Evolutionary conservation across 1,140 invertebrate genomes (phyloP).

Genomic region (Phortica variegata): DNA sequence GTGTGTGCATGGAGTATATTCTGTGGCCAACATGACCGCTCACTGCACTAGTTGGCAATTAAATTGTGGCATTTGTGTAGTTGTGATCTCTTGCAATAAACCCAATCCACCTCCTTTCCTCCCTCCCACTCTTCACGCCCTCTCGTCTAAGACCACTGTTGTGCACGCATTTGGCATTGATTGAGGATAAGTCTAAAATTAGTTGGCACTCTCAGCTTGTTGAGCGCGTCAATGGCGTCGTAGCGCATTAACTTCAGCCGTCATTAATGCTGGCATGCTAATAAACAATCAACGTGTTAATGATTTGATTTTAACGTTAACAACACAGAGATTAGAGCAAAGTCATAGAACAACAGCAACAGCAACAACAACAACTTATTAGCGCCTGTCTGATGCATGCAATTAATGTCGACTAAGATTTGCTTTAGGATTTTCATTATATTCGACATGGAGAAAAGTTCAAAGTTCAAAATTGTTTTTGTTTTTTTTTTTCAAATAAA

Average conservation of each 20-base stretch:
- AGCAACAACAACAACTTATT: slow-evolving; percentile 31
- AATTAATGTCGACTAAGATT: slow-evolving; percentile 44
- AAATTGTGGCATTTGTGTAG: slow-evolving; percentile 13
- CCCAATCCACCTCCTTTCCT: too few species aligned
- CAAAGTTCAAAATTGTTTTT: too few species aligned
- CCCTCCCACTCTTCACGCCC: too few species aligned
- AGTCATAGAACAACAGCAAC: slow-evolving; percentile 8
- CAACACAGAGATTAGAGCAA: too few species aligned
- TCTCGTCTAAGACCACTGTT: too few species aligned
- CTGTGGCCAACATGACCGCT: not conserved
- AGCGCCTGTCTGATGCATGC: slow-evolving; percentile 44
- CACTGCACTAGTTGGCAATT: not conserved
- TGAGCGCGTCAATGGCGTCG: too few species aligned
- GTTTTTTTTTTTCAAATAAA: too few species aligned
- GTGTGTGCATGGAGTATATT: slow-evolving; percentile 12
- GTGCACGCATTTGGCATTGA: too few species aligned
- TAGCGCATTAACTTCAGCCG: too few species aligned
- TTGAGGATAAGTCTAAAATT: slow-evolving; percentile 50
- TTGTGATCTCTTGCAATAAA: too few species aligned
- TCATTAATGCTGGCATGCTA: slow-evolving; percentile 17
- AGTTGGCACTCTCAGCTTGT: slow-evolving; percentile 38
- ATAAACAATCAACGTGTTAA: slow-evolving; percentile 39
- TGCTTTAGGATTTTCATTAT: too few species aligned
- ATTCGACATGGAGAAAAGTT: too few species aligned
- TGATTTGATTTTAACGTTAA: slow-evolving; percentile 32